Base-by-base conservation (phyloP, 2,888 invertebrate species). In the Napeogenes sylphis region DNA sequence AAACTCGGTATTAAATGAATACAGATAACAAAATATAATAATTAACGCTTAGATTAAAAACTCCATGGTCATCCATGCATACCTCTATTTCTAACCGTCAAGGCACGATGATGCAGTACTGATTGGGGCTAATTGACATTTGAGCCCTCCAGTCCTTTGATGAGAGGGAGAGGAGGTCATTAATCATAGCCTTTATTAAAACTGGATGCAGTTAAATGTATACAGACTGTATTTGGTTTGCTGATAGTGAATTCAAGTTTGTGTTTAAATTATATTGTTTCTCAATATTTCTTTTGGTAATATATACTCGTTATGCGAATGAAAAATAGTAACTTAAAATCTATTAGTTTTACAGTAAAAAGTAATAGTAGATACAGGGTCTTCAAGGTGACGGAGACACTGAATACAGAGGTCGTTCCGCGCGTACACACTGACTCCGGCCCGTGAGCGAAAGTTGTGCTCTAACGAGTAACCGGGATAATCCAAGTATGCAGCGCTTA, bases 121-220 rank as follows among this genome's bases (percentile, higher is more conserved):
- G 91, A 92, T 91, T 92, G 90, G 84, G 87, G 89, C 89, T 91
- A 91, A 92, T 92, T 92, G 92, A 90, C 85, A 91, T 88, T 80
- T 86, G 80, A 77, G 73, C 73, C 74, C 81, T 80, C 47, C 62
- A 63, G 62, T 62, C 67, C 74, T 75, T 76, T 76, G 76, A 76
- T 73, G 73, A 71, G 56, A 68, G 69, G 62, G 69, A 62, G 64
- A 62, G 61, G 60, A 58, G 65, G 62, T 63, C 61, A 64, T 68
- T 65, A 63, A 59, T 65, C 51, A 65, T 59, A 59, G 60, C 33
- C 56, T 68, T 67, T 67, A 67, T 64, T 67, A 63, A 68, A 68
- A 63, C 51, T 59, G 65, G 30, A 30, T 30, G 51, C 51, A 51
- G 51, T 51, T 51, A 10, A 51, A 51, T 51, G 30, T 51, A 51